Conservation (phyloP, 2,797 vertebrate species). For the Lithobates sylvaticus region DNA sequence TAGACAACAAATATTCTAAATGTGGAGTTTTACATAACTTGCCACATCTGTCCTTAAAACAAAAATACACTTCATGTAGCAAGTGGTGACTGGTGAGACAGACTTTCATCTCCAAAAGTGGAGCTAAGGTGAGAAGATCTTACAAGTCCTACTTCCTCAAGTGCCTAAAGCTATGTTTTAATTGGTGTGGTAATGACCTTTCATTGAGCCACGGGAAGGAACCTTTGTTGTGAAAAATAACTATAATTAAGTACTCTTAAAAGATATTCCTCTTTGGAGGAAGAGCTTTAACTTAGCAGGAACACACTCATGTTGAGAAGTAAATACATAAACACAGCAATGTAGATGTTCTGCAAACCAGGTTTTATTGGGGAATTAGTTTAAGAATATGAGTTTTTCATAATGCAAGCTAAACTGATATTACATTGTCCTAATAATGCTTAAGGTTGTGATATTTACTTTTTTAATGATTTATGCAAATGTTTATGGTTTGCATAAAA, state of each 20-base stretch:
- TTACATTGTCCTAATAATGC: too few relatives aligned
- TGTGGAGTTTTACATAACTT: neutral
- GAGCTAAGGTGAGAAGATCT: slow-evolving; percentile 32
- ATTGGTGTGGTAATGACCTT: slow-evolving; percentile 45
- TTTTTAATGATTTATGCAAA: too few relatives aligned
- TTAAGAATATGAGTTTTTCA: too few relatives aligned
- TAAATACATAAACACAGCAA: neutral
- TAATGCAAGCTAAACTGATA: too few relatives aligned
- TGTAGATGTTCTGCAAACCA: slow-evolving; percentile 15
- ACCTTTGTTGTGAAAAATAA: slow-evolving; percentile 33
- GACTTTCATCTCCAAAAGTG: slow-evolving; percentile 29
- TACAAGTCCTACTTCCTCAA: slow-evolving; percentile 34
- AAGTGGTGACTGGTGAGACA: neutral
- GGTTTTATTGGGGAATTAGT: too few relatives aligned
- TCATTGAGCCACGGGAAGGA: slow-evolving; percentile 35
- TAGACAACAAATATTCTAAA: too few relatives aligned
- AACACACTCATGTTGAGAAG: neutral
- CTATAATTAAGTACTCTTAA: slow-evolving; percentile 50
- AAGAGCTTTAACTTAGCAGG: neutral
- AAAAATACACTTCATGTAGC: slow-evolving; percentile 5
- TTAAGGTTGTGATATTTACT: too few relatives aligned
- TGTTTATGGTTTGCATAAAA: too few relatives aligned
- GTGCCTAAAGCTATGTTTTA: slow-evolving; percentile 35
- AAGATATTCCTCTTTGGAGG: slow-evolving; percentile 8
- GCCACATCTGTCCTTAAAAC: neutral